Evolutionary conservation across 2,888 invertebrate genomes (phyloP).

Genomic region (Congeria kusceri): DNA sequence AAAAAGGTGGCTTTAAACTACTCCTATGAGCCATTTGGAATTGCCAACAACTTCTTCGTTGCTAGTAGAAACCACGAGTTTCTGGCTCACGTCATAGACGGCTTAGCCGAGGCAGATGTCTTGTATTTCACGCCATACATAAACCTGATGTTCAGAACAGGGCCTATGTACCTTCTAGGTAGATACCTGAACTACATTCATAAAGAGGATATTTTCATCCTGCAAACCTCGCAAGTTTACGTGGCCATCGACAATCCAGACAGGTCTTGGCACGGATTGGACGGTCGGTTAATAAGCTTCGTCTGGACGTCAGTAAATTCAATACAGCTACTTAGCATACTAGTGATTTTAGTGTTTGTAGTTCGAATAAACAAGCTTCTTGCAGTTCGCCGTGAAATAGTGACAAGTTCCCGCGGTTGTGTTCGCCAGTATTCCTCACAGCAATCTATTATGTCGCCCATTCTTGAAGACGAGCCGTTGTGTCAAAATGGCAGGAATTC

Average conservation of each 20-base stretch:
- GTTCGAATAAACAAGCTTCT: slow-evolving; percentile 24
- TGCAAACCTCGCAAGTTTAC: slow-evolving; percentile 39
- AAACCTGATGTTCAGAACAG: slow-evolving; percentile 52
- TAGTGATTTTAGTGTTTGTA: slow-evolving; percentile 28
- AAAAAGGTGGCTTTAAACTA: slow-evolving; percentile 50
- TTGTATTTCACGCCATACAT: slow-evolving; percentile 51
- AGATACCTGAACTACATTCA: slow-evolving; percentile 52
- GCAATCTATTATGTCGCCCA: slow-evolving; percentile 7
- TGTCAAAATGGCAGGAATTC: not conserved
- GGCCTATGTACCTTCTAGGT: slow-evolving; percentile 53
- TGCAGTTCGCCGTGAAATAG: slow-evolving; percentile 5
- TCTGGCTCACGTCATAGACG: slow-evolving; percentile 54
- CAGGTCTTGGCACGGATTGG: slow-evolving; percentile 41
- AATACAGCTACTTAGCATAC: slow-evolving; percentile 21
- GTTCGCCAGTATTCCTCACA: no score
- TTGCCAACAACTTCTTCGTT: slow-evolving; percentile 49
- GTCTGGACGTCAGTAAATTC: slow-evolving; percentile 25
- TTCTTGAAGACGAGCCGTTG: slow-evolving; percentile 23
- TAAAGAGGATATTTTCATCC: slow-evolving; percentile 42
- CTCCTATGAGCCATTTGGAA: slow-evolving; percentile 47
- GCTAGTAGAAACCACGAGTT: slow-evolving; percentile 46
- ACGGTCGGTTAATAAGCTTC: slow-evolving; percentile 34
- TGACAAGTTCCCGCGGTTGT: not conserved
- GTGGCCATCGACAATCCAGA: slow-evolving; percentile 27
- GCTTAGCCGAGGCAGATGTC: slow-evolving; percentile 44